Percentiles rank a stretch among this genome's conserved stretches.
Conservation (phyloP, 2,888 invertebrate genomes). For the Phyllotreta striolata region DNA sequence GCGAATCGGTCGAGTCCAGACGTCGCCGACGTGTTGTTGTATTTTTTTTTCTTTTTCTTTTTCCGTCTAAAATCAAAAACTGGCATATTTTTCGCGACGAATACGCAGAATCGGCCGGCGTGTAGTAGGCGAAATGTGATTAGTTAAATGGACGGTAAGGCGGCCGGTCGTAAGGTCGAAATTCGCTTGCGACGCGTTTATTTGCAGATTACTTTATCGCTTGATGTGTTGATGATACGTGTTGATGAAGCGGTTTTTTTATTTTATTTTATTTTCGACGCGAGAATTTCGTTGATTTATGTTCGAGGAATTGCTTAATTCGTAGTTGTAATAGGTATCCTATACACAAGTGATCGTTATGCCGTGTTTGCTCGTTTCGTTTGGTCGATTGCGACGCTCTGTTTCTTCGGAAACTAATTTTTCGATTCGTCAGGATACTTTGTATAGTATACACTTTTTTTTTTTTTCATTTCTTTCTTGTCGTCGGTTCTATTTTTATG, state of each 20-base stretch:
- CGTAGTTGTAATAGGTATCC: slow-evolving; percentile 16
- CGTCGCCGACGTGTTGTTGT: slow-evolving; percentile 48
- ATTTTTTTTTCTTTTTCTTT: slow-evolving; percentile 42
- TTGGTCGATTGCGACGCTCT: slow-evolving; percentile 31
- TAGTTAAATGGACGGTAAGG: slow-evolving; percentile 48
- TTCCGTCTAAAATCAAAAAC: slow-evolving; percentile 28
- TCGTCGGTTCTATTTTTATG: neutral
- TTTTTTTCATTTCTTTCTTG: neutral
- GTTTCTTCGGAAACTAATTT: slow-evolving; percentile 21
- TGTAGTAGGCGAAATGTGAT: slow-evolving; percentile 51
- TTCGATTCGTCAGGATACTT: slow-evolving; percentile 6
- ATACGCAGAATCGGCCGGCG: slow-evolving; percentile 56
- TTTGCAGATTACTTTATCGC: slow-evolving; percentile 48
- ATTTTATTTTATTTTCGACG: slow-evolving; percentile 37
- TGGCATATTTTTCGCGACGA: slow-evolving; percentile 46
- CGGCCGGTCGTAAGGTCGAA: slow-evolving; percentile 44
- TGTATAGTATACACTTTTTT: neutral
- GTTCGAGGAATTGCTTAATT: slow-evolving; percentile 27
- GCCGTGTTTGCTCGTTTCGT: slow-evolving; percentile 14
- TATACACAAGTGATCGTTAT: slow-evolving; percentile 15
- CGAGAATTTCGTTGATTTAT: slow-evolving; percentile 39
- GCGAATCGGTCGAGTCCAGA: slow-evolving; percentile 43
- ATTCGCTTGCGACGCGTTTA: slow-evolving; percentile 49
- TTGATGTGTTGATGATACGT: slow-evolving; percentile 36
- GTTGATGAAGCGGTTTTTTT: slow-evolving; percentile 34